phyloP scores from a whole-genome alignment of 2,797 vertebrate genomes.

The Tiaroga cobitis region DNA sequence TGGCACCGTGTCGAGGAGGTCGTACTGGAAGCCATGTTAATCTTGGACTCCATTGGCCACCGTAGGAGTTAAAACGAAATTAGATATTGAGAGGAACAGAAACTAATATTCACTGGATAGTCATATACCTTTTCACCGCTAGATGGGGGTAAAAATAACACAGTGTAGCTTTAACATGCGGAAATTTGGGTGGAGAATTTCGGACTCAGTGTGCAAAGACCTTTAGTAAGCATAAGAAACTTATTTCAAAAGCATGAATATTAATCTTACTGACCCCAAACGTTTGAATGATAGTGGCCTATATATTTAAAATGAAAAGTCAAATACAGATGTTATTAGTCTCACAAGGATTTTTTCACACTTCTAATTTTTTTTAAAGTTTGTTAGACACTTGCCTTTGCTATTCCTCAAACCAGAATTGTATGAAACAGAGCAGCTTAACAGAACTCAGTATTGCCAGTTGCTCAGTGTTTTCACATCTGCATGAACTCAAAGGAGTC shows the following conservation, averaged over 20 bases:
- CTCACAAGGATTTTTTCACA: not conserved
- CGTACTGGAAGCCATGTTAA: no score
- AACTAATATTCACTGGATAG: no score
- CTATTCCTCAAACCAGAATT: slow-evolving; percentile 13
- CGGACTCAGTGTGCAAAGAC: no score
- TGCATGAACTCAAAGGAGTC: not conserved
- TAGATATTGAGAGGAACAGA: no score
- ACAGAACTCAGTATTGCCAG: slow-evolving; percentile 5
- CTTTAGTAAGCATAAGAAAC: not conserved
- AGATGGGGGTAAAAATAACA: no score
- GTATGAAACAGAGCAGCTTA: slow-evolving; percentile 1
- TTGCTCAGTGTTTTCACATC: slow-evolving; percentile 21
- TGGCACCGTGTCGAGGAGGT: no score
- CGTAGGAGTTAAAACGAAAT: no score
- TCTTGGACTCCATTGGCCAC: no score
- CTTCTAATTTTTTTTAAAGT: not conserved
- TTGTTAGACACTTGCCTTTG: not conserved
- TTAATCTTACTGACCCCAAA: not conserved
- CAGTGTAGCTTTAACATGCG: no score
- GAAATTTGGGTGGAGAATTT: no score
- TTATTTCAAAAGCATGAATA: not conserved
- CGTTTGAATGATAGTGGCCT: not conserved
- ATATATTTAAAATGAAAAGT: not conserved
- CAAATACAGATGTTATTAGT: not conserved
- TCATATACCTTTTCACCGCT: no score